Percentiles rank a stretch among this genome's conserved stretches.
These are phyloP conservation scores for Rhombomys opimus DNA, from an alignment of 2,113 vertebrate genomes.

Conservation along the genomic window DNA sequence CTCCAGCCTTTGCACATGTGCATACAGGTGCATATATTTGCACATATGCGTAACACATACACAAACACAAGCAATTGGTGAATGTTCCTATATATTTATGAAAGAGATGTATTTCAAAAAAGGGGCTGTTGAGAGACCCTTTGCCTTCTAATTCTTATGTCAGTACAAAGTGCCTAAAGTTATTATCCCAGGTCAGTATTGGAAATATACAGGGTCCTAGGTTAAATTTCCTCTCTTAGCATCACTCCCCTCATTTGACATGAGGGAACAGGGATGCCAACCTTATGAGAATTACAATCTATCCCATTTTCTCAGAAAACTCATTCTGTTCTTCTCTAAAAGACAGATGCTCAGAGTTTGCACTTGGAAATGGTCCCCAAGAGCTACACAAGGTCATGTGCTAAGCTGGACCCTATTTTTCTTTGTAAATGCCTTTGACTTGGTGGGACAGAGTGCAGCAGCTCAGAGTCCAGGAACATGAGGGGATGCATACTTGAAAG, in stretches of 20 bases:
- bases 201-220: not conserved
- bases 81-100: not conserved
- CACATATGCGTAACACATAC: not conserved
- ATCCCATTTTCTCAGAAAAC: not conserved
- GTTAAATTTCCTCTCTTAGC: not conserved
- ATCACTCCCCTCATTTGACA: not conserved
- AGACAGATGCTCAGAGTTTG: not conserved
- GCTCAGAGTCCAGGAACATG: not conserved
- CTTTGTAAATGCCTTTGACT: not conserved
- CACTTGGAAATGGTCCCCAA: not conserved
- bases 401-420: not conserved
- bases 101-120: not conserved
- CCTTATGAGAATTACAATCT: not conserved
- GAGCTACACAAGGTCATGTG: not conserved
- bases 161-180: not conserved
- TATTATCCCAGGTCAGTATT: not conserved
- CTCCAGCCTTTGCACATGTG: not conserved
- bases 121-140: not conserved
- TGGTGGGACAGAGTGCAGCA: no score
- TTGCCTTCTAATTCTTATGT: not conserved
- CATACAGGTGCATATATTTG: not conserved
- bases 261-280: not conserved
- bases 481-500: not conserved
- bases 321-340: slow-evolving; percentile 10
- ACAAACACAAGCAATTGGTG: not conserved